These are phyloP conservation scores for Corbicula japonica DNA, from an alignment of 2,888 invertebrate genomes.

Conservation along the genomic window DNA sequence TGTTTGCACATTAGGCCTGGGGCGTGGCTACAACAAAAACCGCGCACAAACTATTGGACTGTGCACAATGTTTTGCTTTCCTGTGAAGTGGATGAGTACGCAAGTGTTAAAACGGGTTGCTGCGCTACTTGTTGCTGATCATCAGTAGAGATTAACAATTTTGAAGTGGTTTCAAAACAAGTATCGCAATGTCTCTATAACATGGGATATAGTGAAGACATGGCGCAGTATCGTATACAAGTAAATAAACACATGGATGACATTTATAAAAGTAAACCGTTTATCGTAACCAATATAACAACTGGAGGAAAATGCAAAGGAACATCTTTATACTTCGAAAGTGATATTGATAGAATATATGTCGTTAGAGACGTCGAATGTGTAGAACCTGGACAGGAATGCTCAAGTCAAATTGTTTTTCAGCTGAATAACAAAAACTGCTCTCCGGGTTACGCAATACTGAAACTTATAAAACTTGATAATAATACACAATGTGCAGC, in stretches of 20 bases:
- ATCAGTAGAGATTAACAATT: too few relatives aligned
- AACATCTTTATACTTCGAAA: not conserved
- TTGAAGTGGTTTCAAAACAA: too few relatives aligned
- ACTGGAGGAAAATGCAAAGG: slow-evolving; percentile 12
- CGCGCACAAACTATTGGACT: too few relatives aligned
- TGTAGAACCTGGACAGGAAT: not conserved
- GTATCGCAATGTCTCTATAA: not conserved
- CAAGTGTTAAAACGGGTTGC: too few relatives aligned
- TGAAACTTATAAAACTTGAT: not conserved
- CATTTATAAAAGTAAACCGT: not conserved
- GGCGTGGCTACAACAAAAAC: too few relatives aligned
- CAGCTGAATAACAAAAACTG: not conserved
- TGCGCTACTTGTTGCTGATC: too few relatives aligned
- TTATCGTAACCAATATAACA: not conserved
- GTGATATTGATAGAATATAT: slow-evolving; percentile 13
- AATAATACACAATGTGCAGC: not conserved
- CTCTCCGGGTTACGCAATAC: slow-evolving; percentile 5
- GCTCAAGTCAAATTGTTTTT: not conserved
- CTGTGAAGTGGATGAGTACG: too few relatives aligned
- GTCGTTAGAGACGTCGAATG: not conserved
- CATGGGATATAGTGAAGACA: slow-evolving; percentile 7
- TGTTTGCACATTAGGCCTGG: too few relatives aligned
- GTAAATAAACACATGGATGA: not conserved
- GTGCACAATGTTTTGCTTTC: too few relatives aligned
- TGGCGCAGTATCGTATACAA: not conserved